Evolutionary conservation across 1,140 invertebrate genomes (phyloP).

Genomic region (Meloidogyne exigua): DNA sequence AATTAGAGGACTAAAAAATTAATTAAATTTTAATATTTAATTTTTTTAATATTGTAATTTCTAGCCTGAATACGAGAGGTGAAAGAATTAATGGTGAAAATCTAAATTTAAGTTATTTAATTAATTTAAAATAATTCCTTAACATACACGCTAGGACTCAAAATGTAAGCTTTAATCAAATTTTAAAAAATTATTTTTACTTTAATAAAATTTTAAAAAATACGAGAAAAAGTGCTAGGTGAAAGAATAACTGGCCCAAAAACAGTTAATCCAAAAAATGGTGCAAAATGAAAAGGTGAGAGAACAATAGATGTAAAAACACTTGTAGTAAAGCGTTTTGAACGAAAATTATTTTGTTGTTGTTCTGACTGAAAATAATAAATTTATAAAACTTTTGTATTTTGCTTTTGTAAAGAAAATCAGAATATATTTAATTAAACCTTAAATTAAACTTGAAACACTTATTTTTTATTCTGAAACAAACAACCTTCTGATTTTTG

Average conservation of each 20-base stretch:
- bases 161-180: slow-evolving; percentile 25
- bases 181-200: neutral
- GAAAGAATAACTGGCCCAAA: slow-evolving; percentile 32
- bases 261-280: neutral
- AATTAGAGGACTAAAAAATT: slow-evolving; percentile 9
- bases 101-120: neutral
- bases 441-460: too few relatives aligned
- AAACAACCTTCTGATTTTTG: neutral
- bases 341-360: neutral
- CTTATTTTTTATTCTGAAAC: too few relatives aligned
- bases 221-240: slow-evolving; percentile 25
- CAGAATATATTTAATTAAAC: slow-evolving; percentile 3
- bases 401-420: neutral
- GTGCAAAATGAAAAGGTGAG: slow-evolving; percentile 28
- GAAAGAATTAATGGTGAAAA: slow-evolving; percentile 22
- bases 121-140: neutral
- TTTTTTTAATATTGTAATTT: neutral
- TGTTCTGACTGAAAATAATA: neutral
- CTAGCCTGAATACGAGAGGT: slow-evolving; percentile 15
- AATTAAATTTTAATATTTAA: neutral
- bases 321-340: slow-evolving; percentile 14
- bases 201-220: neutral
- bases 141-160: slow-evolving; percentile 20
- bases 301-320: slow-evolving; percentile 25
- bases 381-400: neutral